Evolutionary conservation across 2,113 vertebrate species (phyloP).

Genomic region (Hyperoodon ampullatus): DNA sequence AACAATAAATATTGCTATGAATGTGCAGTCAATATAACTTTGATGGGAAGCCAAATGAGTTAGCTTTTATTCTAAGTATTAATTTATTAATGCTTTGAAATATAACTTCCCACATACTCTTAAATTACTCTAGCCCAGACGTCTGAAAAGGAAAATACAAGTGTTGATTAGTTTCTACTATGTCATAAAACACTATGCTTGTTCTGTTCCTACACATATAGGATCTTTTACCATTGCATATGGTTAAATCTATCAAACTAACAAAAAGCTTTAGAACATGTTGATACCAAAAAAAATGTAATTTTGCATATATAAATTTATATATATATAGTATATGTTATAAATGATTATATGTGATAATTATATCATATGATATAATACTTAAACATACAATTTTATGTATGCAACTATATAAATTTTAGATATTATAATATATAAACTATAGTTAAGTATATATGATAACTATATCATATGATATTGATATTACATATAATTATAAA

Average conservation of each 20-base stretch:
- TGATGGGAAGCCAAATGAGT: slow-evolving; percentile 1
- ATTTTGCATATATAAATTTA: neutral
- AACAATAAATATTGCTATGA: neutral
- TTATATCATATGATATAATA: neutral
- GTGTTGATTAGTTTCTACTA: neutral
- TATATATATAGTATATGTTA: neutral
- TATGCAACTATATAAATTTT: neutral
- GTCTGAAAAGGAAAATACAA: neutral
- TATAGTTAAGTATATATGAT: neutral
- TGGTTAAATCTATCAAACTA: neutral
- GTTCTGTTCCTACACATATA: neutral
- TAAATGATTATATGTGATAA: neutral
- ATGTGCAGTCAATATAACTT: neutral
- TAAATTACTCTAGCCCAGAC: neutral
- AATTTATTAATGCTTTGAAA: slow-evolving; percentile 35
- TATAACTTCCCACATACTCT: neutral
- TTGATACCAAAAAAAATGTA: neutral
- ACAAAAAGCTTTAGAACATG: neutral
- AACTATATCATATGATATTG: neutral
- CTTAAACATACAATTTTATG: neutral
- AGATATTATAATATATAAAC: neutral
- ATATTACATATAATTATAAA: neutral
- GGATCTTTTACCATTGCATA: neutral
- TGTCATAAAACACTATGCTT: neutral
- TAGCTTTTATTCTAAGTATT: neutral